Base-by-base conservation (phyloP, 1,140 invertebrate genomes). In the Odontomachus brunneus region DNA sequence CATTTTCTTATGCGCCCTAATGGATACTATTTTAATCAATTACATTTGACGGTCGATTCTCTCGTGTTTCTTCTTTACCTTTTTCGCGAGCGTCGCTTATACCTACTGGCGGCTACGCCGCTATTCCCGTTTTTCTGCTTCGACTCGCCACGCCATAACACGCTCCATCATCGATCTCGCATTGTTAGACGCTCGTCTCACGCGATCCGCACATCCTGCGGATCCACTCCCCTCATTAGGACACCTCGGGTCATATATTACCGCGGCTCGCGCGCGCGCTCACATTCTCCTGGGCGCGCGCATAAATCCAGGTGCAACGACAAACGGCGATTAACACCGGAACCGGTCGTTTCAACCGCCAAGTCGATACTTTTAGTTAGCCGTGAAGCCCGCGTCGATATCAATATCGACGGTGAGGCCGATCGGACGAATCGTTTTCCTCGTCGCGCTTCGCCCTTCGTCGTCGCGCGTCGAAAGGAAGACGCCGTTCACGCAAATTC, bases 101-200 rank as follows among this genome's bases (percentile, higher is more conserved):
- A n/a, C n/a, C n/a, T n/a, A n/a, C 84, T 74, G 78, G 48, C 82
- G 80, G 63, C 38, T 63, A 60, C 19, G 53, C 53, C 76, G 49
- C 44, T 57, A 57, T 55, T 65, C 69, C 55, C 74, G 57, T 83
- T 85, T 29, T 65, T 55, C 29, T 12, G 63, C 49, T 73, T 66
- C 66, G 33, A n/a, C 29, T 72, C 62, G 72, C 44, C 67, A 62
- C 73, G 66, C 38, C 69, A 73, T 22, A 71, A 69, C 74, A 85
- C 86, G 62, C 84, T 90, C 89, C 90, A 84, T 90, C 90, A 91
- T 91, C 86, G 90, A 91, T 91, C 88, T 91, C 87, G 90, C 67
- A 81, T 85, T 87, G 81, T 88, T 83, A 84, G 86, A 84, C 88
- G 84, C 60, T 75, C 84, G 85, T 85, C 86, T 89, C 85, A 87